Evolutionary conservation across 2,888 invertebrate species (phyloP).

Genomic region (Dicyrtomina minuta): DNA sequence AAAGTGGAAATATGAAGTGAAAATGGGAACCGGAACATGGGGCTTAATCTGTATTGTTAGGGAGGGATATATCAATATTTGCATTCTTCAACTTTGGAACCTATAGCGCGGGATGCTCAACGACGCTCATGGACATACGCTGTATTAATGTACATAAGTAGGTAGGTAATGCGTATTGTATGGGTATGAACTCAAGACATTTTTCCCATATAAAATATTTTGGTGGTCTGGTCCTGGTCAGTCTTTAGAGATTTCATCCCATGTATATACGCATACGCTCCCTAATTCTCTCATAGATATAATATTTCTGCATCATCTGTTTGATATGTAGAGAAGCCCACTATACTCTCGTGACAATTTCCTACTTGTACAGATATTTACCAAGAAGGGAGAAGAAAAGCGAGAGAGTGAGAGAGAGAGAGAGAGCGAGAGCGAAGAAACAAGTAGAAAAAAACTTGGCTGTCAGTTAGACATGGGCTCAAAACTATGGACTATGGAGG

Average conservation of each 20-base stretch:
- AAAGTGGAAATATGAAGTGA: slow-evolving; percentile 41
- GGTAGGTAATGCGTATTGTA: too few species aligned
- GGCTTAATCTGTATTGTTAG: too few species aligned
- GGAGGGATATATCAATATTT: too few species aligned
- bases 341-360: too few species aligned
- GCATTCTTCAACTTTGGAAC: too few species aligned
- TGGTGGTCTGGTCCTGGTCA: too few species aligned
- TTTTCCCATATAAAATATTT: slow-evolving; percentile 7
- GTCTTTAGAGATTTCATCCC: slow-evolving; percentile 26
- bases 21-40: slow-evolving; percentile 26
- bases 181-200: background rate
- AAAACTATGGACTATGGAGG: slow-evolving; percentile 9
- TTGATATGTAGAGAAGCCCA: background rate
- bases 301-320: background rate
- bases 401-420: background rate
- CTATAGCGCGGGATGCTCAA: too few species aligned
- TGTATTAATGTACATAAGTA: too few species aligned
- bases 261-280: background rate
- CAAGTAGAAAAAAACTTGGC: slow-evolving; percentile 16
- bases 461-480: slow-evolving; percentile 20
- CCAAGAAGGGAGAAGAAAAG: background rate
- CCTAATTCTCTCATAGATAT: slow-evolving; percentile 4
- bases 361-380: too few species aligned
- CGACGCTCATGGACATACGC: too few species aligned
- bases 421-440: slow-evolving; percentile 1